phyloP scores from a whole-genome alignment of 2,888 invertebrate genomes.

The Lasioglossum zephyrum region DNA sequence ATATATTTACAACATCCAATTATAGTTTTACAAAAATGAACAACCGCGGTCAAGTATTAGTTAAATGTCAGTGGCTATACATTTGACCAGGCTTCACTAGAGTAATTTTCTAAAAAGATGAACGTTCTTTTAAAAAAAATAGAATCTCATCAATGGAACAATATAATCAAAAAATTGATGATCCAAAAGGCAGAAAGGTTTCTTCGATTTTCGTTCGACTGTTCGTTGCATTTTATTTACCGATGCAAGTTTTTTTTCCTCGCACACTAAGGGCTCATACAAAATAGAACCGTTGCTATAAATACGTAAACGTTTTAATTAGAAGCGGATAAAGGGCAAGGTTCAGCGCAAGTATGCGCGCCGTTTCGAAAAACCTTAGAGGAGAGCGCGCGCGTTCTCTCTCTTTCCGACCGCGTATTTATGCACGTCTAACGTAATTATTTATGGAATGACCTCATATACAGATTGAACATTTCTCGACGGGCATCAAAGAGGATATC shows the following conservation, averaged over 20 bases:
- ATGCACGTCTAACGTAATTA: constrained; percentile 4
- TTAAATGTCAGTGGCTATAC: not conserved
- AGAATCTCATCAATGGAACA: not conserved
- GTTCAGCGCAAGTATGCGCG: constrained; percentile 10
- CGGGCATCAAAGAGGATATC: not conserved
- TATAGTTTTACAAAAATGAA: not conserved
- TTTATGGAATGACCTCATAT: constrained; percentile 4
- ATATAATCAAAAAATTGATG: not conserved
- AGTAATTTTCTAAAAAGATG: not conserved
- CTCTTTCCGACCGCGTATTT: not conserved
- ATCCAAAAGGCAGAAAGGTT: too few relatives aligned
- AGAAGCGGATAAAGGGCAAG: constrained; percentile 6
- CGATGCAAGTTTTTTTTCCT: not conserved
- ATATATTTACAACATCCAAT: not conserved
- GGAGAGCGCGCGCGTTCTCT: not conserved
- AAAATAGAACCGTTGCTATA: constrained; percentile 6
- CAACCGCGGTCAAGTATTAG: not conserved
- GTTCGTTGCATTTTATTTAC: not conserved
- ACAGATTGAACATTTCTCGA: not conserved
- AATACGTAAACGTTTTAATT: not conserved
- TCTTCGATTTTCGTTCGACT: not conserved
- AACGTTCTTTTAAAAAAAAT: not conserved
- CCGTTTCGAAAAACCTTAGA: constrained; percentile 10
- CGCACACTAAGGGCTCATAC: constrained; percentile 8
- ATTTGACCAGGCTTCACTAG: not conserved